Percentiles rank a stretch among this genome's conserved stretches.
These are phyloP conservation scores for Mastomys natalensis DNA, from an alignment of 2,113 vertebrate species.

Conservation along the genomic window DNA sequence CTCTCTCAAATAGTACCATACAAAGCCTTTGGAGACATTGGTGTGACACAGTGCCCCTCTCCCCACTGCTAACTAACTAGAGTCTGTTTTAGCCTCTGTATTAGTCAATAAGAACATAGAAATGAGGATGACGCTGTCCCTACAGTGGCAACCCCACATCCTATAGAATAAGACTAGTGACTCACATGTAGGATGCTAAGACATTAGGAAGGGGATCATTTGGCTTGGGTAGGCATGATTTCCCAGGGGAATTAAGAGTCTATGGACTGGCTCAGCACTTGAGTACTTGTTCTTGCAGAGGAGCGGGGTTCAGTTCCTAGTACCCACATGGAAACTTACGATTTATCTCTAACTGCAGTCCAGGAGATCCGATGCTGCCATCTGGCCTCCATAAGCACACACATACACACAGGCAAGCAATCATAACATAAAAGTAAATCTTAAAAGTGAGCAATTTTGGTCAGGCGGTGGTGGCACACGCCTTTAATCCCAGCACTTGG, in stretches of 20 bases:
- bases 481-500: too few relatives aligned
- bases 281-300: neutral
- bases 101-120: neutral
- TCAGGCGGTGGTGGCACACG: too few relatives aligned
- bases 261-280: neutral
- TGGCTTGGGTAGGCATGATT: neutral
- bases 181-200: neutral
- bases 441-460: neutral
- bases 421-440: neutral
- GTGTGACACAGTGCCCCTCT: neutral
- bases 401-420: neutral
- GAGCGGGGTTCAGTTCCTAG: neutral
- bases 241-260: neutral
- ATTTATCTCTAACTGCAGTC: neutral
- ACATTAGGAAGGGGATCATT: neutral
- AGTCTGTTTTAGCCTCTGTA: neutral
- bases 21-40: neutral
- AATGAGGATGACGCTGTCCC: neutral
- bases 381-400: neutral
- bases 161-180: neutral
- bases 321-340: neutral
- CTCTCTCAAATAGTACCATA: neutral
- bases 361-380: neutral
- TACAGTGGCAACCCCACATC: neutral
- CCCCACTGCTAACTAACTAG: neutral